A percentile compares a stretch with the other conserved stretches of the same genome.
Conservation (phyloP, 1,140 invertebrate species). For the Leptoteleia sp. region DNA sequence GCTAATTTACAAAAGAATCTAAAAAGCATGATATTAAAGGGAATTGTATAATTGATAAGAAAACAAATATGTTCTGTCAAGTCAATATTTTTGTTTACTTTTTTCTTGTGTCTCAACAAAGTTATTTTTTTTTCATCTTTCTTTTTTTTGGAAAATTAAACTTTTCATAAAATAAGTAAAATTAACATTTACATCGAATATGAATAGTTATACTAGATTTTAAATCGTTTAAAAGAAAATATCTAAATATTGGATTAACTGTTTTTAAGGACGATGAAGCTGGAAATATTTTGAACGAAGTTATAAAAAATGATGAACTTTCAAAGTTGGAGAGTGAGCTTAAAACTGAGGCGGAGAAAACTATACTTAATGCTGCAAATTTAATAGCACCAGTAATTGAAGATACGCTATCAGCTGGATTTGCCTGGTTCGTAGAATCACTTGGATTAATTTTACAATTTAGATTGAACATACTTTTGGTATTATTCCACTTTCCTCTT, state of each 20-base stretch:
- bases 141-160: too few relatives aligned
- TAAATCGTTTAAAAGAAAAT: too few relatives aligned
- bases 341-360: constrained; percentile 90
- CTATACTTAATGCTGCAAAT: constrained; percentile 94
- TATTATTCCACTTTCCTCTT: not conserved
- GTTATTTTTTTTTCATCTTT: too few relatives aligned
- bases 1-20: constrained; percentile 12
- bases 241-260: too few relatives aligned
- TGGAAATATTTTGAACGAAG: constrained; percentile 87
- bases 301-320: constrained; percentile 90
- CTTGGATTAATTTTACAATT: constrained; percentile 19
- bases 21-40: too few relatives aligned
- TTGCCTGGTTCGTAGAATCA: constrained; percentile 74
- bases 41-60: too few relatives aligned
- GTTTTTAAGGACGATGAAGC: constrained; percentile 86
- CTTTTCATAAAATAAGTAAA: too few relatives aligned
- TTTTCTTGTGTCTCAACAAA: too few relatives aligned
- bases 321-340: constrained; percentile 88
- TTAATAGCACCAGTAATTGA: constrained; percentile 94
- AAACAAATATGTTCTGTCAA: too few relatives aligned
- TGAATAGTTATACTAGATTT: too few relatives aligned
- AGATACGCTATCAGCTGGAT: constrained; percentile 88
- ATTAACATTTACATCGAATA: too few relatives aligned
- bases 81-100: too few relatives aligned
- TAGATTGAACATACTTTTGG: constrained; percentile 13